Base-by-base conservation (phyloP, 2,113 vertebrate genomes). In the Cyanistes caeruleus region DNA sequence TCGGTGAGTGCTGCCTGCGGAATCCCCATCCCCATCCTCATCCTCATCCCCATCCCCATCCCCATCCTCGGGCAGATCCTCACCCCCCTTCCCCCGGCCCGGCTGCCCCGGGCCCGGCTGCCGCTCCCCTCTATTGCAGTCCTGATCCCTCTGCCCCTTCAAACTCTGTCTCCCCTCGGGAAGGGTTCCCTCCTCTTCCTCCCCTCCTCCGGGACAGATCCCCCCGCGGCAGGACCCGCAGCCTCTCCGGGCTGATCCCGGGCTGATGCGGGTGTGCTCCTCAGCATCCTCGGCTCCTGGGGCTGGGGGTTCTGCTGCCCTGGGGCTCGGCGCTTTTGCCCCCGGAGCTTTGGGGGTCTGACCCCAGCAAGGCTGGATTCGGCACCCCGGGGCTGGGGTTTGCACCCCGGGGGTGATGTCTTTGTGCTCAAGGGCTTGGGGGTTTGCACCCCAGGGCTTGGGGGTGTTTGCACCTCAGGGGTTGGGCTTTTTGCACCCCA, bases 391-490 rank as follows among this genome's bases (percentile, higher is more conserved):
- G 31, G 20, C 35, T 35, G 21, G 19, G 20, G 27, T 18, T 62
- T 18, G 18, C 21, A 10, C 8, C 30, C 6, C 11, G 7, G 30
- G 18, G 11, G 22, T 7, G 4, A 24, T 5, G 39, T 8, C 27
- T 49, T 64, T 49, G 21, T 6, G 6, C 11, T 8, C 25, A 5
- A 43, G 33, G 44, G 5, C 22, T 55, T 15, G 44, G 25, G 3
- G 37, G 2, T 64, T 62, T 41, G 7, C 21, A 5, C 5, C 16
- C 9, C 43, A 20, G 22, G 17, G 11, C 0, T 43, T 30, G 13
- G 15, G n/a, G 9, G 1, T 2, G 62, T 52, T 39, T 53, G 20
- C 7, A 8, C 7, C 13, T 3, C 27, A 6, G 18, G 12, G 28
- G 1, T 31, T 12, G 43, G 8, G 15, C 7, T 39, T 67, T 15